These are phyloP conservation scores for Alviniconcha strummeri DNA, from an alignment of 2,888 invertebrate genomes.

Conservation along the genomic window DNA sequence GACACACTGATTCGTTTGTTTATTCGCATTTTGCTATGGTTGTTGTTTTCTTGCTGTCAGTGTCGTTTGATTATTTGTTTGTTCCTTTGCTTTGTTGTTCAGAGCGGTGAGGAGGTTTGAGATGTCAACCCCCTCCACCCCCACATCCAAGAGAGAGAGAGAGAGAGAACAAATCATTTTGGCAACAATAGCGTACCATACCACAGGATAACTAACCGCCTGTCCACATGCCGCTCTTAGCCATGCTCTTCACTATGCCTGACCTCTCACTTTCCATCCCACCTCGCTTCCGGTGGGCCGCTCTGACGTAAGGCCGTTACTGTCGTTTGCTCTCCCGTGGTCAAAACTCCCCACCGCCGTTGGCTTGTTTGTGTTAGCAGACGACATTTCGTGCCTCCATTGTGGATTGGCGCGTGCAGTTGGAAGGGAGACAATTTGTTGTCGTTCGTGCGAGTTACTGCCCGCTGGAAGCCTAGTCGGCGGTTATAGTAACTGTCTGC, in stretches of 20 bases:
- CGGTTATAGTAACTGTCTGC: not conserved
- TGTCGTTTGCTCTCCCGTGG: slow-evolving; percentile 19
- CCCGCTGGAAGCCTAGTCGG: not conserved
- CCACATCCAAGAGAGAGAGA: not conserved
- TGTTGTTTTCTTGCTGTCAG: not conserved
- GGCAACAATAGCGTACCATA: too few relatives aligned
- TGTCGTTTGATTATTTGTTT: not conserved
- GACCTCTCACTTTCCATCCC: slow-evolving; percentile 14
- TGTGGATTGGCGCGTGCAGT: slow-evolving; percentile 4
- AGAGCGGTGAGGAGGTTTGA: not conserved
- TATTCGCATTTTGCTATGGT: not conserved
- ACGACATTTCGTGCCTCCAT: not conserved
- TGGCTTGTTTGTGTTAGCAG: slow-evolving; percentile 11
- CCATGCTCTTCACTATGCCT: not conserved
- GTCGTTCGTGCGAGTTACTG: slow-evolving; percentile 1
- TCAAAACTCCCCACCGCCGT: not conserved
- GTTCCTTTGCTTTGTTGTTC: not conserved
- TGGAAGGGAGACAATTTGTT: slow-evolving; percentile 12
- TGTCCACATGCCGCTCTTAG: too few relatives aligned
- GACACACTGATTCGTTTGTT: not conserved
- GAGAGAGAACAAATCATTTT: too few relatives aligned
- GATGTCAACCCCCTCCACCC: not conserved
- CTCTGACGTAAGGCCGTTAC: slow-evolving; percentile 10
- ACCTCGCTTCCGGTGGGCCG: not conserved
- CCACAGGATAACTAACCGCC: too few relatives aligned